These are phyloP conservation scores for Chrysopilus asiliformis DNA, from an alignment of 2,888 invertebrate genomes.

Conservation along the genomic window DNA sequence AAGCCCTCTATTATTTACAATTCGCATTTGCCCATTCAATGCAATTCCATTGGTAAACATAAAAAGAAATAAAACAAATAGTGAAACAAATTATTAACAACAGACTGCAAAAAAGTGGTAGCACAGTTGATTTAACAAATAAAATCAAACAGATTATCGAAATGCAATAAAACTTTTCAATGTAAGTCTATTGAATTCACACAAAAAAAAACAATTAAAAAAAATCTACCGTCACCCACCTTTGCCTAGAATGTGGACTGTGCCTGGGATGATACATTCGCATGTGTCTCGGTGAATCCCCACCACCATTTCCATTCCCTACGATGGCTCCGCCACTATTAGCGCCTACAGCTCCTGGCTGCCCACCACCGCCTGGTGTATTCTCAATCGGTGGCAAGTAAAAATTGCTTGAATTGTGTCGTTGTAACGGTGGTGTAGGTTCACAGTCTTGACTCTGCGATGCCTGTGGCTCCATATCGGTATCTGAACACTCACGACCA, in stretches of 20 bases:
- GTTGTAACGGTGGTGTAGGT: slow-evolving; percentile 76
- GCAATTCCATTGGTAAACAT: too few relatives aligned
- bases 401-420: slow-evolving; percentile 78
- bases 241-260: slow-evolving; percentile 68
- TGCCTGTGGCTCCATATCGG: slow-evolving; percentile 78
- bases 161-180: too few relatives aligned
- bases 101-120: too few relatives aligned
- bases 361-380: slow-evolving; percentile 20
- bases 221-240: too few relatives aligned
- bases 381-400: slow-evolving; percentile 57
- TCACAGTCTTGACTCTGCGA: slow-evolving; percentile 88
- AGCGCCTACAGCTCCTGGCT: slow-evolving; percentile 19
- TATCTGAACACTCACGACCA: slow-evolving; percentile 67
- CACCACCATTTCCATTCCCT: slow-evolving; percentile 24
- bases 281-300: slow-evolving; percentile 41
- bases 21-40: too few relatives aligned
- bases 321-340: too few relatives aligned
- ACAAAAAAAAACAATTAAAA: too few relatives aligned
- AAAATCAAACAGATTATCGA: too few relatives aligned
- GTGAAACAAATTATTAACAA: too few relatives aligned
- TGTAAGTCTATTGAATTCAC: too few relatives aligned
- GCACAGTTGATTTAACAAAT: too few relatives aligned
- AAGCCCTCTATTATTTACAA: slow-evolving; percentile 42
- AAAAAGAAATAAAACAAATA: too few relatives aligned
- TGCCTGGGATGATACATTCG: slow-evolving; percentile 44